phyloP scores from a whole-genome alignment of 2,113 vertebrate genomes.

The Drymodes brunneopygia region DNA sequence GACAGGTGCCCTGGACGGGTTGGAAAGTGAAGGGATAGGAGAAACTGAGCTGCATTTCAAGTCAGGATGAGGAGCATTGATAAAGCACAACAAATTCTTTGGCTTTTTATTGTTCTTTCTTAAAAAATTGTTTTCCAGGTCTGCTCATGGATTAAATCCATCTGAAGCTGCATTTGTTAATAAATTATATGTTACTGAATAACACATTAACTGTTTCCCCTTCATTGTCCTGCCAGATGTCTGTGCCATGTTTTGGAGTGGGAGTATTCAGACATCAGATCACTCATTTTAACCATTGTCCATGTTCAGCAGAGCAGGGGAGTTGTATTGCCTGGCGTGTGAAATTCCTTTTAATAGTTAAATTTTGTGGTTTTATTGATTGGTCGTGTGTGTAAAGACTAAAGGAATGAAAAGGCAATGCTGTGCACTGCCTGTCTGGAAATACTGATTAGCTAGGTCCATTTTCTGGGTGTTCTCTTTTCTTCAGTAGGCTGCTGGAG shows the following conservation, averaged over 20 bases:
- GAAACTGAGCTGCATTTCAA: neutral
- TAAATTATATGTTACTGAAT: neutral
- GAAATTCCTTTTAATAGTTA: neutral
- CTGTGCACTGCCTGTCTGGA: neutral
- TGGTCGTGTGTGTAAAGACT: neutral
- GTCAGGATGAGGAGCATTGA: accelerated
- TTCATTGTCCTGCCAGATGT: neutral
- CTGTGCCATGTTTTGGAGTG: neutral
- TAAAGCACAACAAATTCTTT: neutral
- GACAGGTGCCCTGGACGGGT: neutral
- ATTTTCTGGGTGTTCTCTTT: neutral
- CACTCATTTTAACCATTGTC: neutral
- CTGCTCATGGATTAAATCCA: neutral
- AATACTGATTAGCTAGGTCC: neutral
- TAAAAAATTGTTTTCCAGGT: neutral
- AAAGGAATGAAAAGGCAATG: neutral
- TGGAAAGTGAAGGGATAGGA: neutral
- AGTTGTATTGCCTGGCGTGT: neutral
- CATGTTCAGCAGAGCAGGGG: neutral
- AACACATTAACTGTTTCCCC: neutral
- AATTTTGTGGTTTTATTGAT: neutral
- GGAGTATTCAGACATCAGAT: neutral
- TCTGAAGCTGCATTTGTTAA: neutral
- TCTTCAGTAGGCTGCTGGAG: neutral
- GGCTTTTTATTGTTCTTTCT: neutral